Evolutionary conservation across 1,140 invertebrate genomes (phyloP), one percentile per base, ranked within the genome.

Genomic region (Heliconius hewitsoni): DNA sequence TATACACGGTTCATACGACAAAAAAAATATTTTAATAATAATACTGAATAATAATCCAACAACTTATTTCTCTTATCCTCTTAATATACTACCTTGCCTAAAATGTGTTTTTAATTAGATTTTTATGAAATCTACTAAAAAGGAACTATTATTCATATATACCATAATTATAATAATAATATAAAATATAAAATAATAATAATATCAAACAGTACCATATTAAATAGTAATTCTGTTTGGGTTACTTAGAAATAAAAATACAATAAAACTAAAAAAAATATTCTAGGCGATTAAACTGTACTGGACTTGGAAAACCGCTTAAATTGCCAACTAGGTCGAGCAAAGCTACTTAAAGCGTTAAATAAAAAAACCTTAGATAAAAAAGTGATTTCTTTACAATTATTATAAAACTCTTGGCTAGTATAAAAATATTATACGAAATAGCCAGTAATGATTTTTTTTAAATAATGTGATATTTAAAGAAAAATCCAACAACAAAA

Each of bases 321-420:
- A 27, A 66, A 66, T 66, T 30, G n/a, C 60, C 60, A 66, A 66
- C 60, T 66, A 66, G 60, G 60, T 66, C 60, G 60, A 27, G 60
- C 27, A 30, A 66, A 66, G 60, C 60, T 11, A 66, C 60, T 66
- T 66, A 66, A 66, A 30, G 60, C 55, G 55, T 66, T 30, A 74
- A 37, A 75, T 75, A 60, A 75, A 75, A 57, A 60, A 75, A 23
- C 23, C 0, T 23, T 30, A 74, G 55, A 75, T 75, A 60, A 75
- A 75, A 57, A 60, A 75, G 34, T 60, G 52, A 60, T 75, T 66
- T 75, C 74, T 42, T 75, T 66, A 16, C 30, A 74, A 74, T 74
- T 34, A 55, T 57, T 66, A 66, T 66, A 27, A 60, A 75, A 42
- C 18, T 60, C 27, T 34, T 18, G 60, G 55, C 55, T 60, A 75